phyloP scores from a whole-genome alignment of 2,797 vertebrate genomes.

The Danio tinwini region DNA sequence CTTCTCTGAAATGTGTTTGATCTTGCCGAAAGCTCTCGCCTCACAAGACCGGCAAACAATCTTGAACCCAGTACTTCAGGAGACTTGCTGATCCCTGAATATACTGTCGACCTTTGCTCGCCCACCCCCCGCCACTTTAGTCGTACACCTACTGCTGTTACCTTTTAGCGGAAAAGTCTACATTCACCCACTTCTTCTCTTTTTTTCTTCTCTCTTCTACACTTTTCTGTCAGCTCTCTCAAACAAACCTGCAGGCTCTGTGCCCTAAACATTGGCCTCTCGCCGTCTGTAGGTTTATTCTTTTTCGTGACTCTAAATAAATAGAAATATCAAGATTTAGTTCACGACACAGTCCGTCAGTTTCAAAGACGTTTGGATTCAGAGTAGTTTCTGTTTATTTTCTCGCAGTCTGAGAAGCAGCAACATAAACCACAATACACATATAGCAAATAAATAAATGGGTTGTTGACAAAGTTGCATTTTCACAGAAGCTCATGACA shows the following conservation, averaged over 20 bases:
- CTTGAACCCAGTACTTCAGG: slow-evolving; percentile 38
- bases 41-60: slow-evolving; percentile 33
- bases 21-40: slow-evolving; percentile 31
- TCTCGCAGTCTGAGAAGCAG: not conserved
- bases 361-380: not conserved
- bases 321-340: slow-evolving; percentile 12
- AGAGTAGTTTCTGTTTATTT: not conserved
- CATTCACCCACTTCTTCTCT: slow-evolving; percentile 6
- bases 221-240: slow-evolving; percentile 27
- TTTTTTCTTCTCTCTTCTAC: slow-evolving; percentile 2
- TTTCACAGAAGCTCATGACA: no score
- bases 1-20: slow-evolving; percentile 12
- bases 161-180: slow-evolving; percentile 29
- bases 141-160: slow-evolving; percentile 23
- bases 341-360: not conserved
- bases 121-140: slow-evolving; percentile 23
- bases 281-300: not conserved
- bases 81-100: not conserved
- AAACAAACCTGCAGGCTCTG: slow-evolving; percentile 21
- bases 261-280: slow-evolving; percentile 6
- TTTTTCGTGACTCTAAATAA: slow-evolving; percentile 15
- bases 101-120: slow-evolving; percentile 4
- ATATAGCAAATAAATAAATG: not conserved
- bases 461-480: no score
- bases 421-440: not conserved